Evolutionary conservation across 2,888 invertebrate species (phyloP).

Genomic region (Cerceris ruficornis): DNA sequence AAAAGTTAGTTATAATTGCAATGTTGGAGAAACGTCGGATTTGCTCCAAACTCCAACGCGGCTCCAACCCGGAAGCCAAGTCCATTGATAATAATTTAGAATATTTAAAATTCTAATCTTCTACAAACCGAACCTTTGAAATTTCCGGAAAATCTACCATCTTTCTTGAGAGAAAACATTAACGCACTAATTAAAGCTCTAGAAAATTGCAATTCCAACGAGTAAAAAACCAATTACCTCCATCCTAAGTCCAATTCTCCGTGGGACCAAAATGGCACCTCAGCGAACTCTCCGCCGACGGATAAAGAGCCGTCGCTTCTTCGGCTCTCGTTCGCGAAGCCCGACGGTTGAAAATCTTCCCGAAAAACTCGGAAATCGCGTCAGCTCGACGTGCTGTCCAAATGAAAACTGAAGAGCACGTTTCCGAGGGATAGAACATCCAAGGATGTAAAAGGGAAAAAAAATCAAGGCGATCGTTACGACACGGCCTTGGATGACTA

Average conservation of each 20-base stretch:
- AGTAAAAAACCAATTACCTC: neutral
- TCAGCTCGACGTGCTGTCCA: slow-evolving; percentile 46
- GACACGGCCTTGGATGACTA: slow-evolving; percentile 54
- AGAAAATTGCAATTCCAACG: neutral
- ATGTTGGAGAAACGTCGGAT: too few species aligned
- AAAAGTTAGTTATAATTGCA: too few species aligned
- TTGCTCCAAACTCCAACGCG: too few species aligned
- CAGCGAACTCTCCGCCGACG: slow-evolving; percentile 15
- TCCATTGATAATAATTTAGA: too few species aligned
- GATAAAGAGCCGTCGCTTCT: neutral
- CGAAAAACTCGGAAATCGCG: slow-evolving; percentile 26
- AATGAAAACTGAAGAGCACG: slow-evolving; percentile 50
- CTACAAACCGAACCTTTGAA: neutral
- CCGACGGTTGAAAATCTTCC: neutral
- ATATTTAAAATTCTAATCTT: neutral
- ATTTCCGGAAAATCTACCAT: too few species aligned
- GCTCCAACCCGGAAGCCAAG: too few species aligned
- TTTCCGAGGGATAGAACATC: slow-evolving; percentile 8
- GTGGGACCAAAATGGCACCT: slow-evolving; percentile 30
- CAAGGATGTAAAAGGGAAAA: slow-evolving; percentile 51
- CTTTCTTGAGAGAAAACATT: too few species aligned
- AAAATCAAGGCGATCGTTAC: slow-evolving; percentile 56
- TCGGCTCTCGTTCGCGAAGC: neutral
- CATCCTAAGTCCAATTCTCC: neutral
- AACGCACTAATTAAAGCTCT: neutral